Conservation (phyloP, 2,113 vertebrate genomes). For the Phrynocephalus versicolor region DNA sequence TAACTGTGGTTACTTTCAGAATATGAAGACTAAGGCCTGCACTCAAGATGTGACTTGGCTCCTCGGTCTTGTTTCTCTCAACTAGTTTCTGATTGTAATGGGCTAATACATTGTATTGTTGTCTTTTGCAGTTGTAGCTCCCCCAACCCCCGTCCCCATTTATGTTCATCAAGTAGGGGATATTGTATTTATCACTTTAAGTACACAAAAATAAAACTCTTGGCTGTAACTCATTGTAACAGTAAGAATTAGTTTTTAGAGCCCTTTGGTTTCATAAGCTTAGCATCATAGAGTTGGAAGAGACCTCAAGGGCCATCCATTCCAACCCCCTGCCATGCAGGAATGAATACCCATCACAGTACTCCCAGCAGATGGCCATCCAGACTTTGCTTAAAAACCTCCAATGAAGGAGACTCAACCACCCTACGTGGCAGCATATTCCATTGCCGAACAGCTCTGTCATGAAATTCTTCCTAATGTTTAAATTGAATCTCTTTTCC, state of each 20-base stretch:
- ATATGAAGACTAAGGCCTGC: conserved; percentile 48
- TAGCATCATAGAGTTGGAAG: no score
- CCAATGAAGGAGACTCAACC: no score
- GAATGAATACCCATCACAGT: no score
- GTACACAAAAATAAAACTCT: background rate
- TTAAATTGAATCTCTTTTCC: no score
- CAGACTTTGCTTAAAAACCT: no score
- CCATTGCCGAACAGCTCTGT: no score
- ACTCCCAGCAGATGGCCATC: no score
- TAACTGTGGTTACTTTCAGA: conserved; percentile 28
- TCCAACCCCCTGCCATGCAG: no score
- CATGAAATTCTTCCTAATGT: no score
- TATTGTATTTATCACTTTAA: background rate
- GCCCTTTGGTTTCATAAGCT: background rate
- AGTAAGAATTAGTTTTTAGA: background rate
- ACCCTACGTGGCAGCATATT: no score
- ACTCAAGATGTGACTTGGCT: conserved; percentile 56
- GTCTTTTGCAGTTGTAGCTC: conserved; percentile 25
- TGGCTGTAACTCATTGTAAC: background rate
- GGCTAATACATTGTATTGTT: background rate
- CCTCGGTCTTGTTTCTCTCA: background rate
- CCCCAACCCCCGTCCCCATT: background rate
- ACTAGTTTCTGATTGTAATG: background rate
- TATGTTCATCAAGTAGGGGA: conserved; percentile 3
- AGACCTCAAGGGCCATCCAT: no score